Evolutionary conservation across 2,797 vertebrate genomes (phyloP).

Genomic region (Gadopsis marmoratus): DNA sequence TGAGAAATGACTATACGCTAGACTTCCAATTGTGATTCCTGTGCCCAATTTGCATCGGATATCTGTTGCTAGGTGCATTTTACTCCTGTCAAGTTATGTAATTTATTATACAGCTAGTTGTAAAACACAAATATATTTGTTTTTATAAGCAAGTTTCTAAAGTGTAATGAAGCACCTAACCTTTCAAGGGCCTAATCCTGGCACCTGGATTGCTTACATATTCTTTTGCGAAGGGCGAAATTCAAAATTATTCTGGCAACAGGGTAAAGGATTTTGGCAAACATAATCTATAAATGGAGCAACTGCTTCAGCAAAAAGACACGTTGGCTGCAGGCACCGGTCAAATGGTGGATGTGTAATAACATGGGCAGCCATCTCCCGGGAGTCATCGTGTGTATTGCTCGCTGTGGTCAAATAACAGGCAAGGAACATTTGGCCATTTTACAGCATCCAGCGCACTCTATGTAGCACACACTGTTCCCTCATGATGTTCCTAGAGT

Average conservation of each 20-base stretch:
- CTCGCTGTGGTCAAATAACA: constrained; percentile 40
- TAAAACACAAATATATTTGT: neutral
- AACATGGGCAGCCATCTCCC: constrained; percentile 16
- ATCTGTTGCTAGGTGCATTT: neutral
- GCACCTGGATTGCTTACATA: neutral
- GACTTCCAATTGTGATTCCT: neutral
- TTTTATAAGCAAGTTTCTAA: neutral
- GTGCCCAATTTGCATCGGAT: constrained; percentile 7
- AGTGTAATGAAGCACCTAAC: neutral
- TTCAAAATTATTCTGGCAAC: neutral
- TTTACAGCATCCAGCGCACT: constrained; percentile 31
- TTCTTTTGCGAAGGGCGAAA: neutral
- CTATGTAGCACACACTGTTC: constrained; percentile 28
- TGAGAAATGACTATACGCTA: neutral
- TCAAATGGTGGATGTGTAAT: constrained; percentile 21
- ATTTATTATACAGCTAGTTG: neutral
- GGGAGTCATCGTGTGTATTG: constrained; percentile 24
- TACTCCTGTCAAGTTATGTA: neutral
- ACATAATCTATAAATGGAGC: neutral
- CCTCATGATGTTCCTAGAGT: neutral
- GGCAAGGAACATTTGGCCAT: constrained; percentile 26
- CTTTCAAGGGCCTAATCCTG: neutral
- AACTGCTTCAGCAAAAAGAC: neutral
- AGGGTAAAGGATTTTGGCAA: neutral
- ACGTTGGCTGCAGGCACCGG: neutral